phyloP scores from a whole-genome alignment of 2,113 vertebrate genomes.

The Mastomys natalensis region DNA sequence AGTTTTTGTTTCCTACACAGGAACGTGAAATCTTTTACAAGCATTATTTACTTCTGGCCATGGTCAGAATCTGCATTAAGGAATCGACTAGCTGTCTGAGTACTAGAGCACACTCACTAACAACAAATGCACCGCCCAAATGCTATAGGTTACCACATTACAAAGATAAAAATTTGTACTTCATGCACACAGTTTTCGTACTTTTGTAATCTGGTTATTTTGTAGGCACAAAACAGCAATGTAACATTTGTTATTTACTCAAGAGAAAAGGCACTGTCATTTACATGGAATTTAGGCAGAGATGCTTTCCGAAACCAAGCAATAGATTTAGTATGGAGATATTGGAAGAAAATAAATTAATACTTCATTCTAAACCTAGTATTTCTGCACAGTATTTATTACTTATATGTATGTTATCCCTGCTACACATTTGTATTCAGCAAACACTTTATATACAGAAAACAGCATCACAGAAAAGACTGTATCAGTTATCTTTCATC shows the following conservation, averaged over 20 bases:
- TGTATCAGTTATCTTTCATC: background rate
- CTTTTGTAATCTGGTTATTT: conserved; percentile 40
- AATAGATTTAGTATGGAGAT: background rate
- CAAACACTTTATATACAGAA: background rate
- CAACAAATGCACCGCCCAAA: background rate
- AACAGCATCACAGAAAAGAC: background rate
- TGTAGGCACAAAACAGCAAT: background rate
- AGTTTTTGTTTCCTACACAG: accelerated
- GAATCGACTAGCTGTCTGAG: background rate
- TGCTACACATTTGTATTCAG: background rate
- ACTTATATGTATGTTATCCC: background rate
- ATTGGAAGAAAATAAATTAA: background rate
- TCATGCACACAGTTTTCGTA: background rate
- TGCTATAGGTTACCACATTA: background rate
- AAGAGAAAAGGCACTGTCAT: background rate
- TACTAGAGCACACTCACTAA: background rate
- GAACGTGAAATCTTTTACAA: background rate
- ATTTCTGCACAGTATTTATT: background rate
- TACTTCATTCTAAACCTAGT: conserved; percentile 10
- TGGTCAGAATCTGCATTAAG: background rate
- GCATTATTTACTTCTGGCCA: background rate
- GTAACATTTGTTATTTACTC: background rate
- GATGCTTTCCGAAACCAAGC: conserved; percentile 32
- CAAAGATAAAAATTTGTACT: background rate
- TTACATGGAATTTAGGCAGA: background rate